Percentiles rank a stretch among this genome's conserved stretches.
Evolutionary conservation across 2,113 vertebrate species (phyloP).

Genomic region (Plotosus lineatus): DNA sequence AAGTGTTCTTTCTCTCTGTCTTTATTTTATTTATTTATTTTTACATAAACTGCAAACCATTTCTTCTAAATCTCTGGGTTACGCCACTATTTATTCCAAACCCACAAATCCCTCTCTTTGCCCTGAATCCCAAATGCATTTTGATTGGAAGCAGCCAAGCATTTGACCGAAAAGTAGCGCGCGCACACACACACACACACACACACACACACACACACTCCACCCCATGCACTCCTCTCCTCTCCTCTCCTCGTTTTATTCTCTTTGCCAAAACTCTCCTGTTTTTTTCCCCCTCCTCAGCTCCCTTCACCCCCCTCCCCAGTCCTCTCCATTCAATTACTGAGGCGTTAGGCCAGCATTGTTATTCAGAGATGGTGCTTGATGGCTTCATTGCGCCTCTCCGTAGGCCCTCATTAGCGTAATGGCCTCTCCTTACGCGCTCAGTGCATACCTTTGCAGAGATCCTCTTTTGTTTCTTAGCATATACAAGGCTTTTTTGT

Average conservation of each 20-base stretch:
- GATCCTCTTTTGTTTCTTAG: slow-evolving; percentile 53
- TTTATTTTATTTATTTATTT: neutral
- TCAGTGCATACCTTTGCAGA: slow-evolving; percentile 56
- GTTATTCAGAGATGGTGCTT: slow-evolving; percentile 76
- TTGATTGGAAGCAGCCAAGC: slow-evolving; percentile 74
- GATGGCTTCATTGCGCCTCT: slow-evolving; percentile 79
- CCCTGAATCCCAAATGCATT: slow-evolving; percentile 63
- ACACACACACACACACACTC: slow-evolving; percentile 31
- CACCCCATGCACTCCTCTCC: neutral
- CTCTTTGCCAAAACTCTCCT: slow-evolving; percentile 32
- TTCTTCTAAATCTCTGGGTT: slow-evolving; percentile 42
- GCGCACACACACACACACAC: neutral
- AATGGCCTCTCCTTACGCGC: slow-evolving; percentile 69
- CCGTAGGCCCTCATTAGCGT: slow-evolving; percentile 77
- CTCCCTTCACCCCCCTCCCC: slow-evolving; percentile 61
- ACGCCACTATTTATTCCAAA: slow-evolving; percentile 55
- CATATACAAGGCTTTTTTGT: slow-evolving; percentile 42
- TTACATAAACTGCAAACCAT: slow-evolving; percentile 35
- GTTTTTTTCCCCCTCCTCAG: slow-evolving; percentile 68
- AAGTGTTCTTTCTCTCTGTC: neutral
- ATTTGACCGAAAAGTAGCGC: slow-evolving; percentile 69
- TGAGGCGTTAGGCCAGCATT: slow-evolving; percentile 79
- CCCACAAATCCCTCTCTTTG: slow-evolving; percentile 41
- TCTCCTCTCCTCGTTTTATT: neutral
- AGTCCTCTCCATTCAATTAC: slow-evolving; percentile 78